phyloP scores from a whole-genome alignment of 2,797 vertebrate genomes.

The Emys orbicularis region DNA sequence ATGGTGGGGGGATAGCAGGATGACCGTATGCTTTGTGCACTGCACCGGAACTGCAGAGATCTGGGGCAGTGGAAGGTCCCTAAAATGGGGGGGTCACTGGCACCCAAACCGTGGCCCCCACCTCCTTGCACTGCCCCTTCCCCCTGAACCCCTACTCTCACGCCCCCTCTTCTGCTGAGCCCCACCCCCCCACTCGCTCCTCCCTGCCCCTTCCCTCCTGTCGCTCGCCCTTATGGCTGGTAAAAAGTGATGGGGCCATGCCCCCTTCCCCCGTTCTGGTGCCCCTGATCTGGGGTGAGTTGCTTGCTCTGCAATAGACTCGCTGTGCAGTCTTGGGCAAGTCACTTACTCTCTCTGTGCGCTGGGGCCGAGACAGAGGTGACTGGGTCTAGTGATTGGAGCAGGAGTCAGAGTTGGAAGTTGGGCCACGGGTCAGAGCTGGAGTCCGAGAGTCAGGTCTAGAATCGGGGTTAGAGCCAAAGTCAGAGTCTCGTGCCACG shows the following conservation, averaged over 20 bases:
- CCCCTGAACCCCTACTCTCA: too few species aligned
- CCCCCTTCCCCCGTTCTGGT: too few species aligned
- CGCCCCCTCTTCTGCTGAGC: too few species aligned
- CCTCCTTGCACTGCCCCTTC: too few species aligned
- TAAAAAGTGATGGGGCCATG: too few species aligned
- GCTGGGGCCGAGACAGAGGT: not conserved
- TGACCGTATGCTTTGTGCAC: fast-evolving
- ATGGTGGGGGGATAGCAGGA: not conserved
- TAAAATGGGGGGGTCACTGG: too few species aligned
- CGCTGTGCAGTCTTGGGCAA: not conserved
- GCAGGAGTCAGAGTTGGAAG: not conserved
- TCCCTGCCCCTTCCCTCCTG: too few species aligned
- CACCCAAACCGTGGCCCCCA: too few species aligned
- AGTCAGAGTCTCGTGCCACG: not conserved
- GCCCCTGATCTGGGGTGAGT: not conserved
- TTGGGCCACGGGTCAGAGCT: too few species aligned
- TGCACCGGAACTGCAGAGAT: not conserved
- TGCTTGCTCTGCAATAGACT: not conserved
- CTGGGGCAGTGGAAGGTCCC: not conserved
- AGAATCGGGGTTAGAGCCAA: not conserved
- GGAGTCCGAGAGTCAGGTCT: not conserved
- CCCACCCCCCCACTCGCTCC: too few species aligned
- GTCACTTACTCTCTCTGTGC: not conserved
- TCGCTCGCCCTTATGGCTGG: too few species aligned
- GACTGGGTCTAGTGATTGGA: not conserved